Base-by-base conservation (phyloP, 2,113 vertebrate species). In the Propithecus coquereli region DNA sequence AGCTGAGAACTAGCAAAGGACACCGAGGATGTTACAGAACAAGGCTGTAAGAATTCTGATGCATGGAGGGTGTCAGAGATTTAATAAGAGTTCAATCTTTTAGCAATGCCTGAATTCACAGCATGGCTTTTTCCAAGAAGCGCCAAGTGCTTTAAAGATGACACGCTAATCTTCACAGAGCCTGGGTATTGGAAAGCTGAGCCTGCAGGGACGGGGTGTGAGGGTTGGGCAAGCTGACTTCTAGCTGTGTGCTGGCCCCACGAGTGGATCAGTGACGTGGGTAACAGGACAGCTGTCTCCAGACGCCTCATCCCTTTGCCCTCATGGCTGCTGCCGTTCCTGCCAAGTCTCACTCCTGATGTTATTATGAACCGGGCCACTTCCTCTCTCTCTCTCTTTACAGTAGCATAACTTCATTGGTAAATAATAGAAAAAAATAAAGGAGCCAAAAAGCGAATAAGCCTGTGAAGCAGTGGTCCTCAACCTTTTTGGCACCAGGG, bases 131-230 rank as follows among this genome's bases (percentile, higher is more conserved):
- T 40, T 50, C 95, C 34, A 65, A 97, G 94, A 91, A 97, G 92
- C 0, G 12, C 89, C 77, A 63, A 82, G 82, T 86, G 77, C 87
- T 97, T 88, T 95, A 76, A 93, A 94, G 97, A 97, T 66, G 96
- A 88, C 94, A 91, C 7, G 14, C 90, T 92, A 83, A 94, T 96
- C 95, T 97, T 89, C 94, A 92, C 95, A 91, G 90, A 87, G 70
- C 50, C 79, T 18, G 34, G 83, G 54, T 65, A 93, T 90, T 70
- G 76, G 91, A 87, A 77, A 82, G 77, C 43, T 16, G 77, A 74
- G 90, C 73, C 87, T 68, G 70, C 54, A 45, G 95, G 54, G 77
- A 87, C 30, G 9, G 73, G 77, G 73, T 4, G 18, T 30, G 79
- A 73, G 80, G 83, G 82, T 8, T 37, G 73, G 5, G 23, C 37